Conservation (phyloP, 1,140 invertebrate genomes). For the Atopsyche davidsoni region DNA sequence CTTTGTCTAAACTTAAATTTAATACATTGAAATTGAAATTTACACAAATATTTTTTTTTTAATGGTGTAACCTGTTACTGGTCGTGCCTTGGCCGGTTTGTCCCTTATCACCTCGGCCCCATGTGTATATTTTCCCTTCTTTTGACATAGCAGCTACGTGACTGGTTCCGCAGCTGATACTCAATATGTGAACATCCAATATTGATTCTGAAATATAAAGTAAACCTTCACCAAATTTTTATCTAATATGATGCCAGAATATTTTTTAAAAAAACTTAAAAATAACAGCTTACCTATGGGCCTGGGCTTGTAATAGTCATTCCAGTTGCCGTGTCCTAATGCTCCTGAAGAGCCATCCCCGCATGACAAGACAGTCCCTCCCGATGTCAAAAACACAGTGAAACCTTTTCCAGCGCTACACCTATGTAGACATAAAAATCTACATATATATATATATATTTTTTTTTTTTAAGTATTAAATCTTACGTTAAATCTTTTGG, state of each 20-base stretch:
- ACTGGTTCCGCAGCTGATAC: conserved; percentile 57
- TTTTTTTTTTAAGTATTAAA: no score
- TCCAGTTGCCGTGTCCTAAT: conserved; percentile 63
- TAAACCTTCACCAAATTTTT: conserved; percentile 5
- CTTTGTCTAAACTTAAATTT: background rate
- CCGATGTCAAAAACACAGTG: conserved; percentile 62
- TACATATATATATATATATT: no score
- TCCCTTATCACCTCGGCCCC: conserved; percentile 61
- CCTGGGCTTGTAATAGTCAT: conserved; percentile 53
- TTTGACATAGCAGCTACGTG: conserved; percentile 61
- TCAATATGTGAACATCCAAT: conserved; percentile 56
- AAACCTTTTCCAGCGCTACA: conserved; percentile 54
- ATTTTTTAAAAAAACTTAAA: background rate
- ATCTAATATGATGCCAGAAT: conserved; percentile 20
- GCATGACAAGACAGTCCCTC: conserved; percentile 66
- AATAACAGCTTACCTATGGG: conserved; percentile 48
- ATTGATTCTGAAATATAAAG: conserved; percentile 35
- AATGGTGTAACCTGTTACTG: conserved; percentile 7
- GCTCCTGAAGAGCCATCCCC: conserved; percentile 60
- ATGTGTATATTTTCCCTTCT: conserved; percentile 59
- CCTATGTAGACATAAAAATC: no score
- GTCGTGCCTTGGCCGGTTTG: conserved; percentile 56
- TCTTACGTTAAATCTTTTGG: no score
- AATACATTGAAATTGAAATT: conserved; percentile 12
- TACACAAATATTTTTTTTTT: conserved; percentile 7